Percentiles rank a stretch among this genome's conserved stretches.
phyloP scores from a whole-genome alignment of 2,113 vertebrate species.

The Carassius gibelio region DNA sequence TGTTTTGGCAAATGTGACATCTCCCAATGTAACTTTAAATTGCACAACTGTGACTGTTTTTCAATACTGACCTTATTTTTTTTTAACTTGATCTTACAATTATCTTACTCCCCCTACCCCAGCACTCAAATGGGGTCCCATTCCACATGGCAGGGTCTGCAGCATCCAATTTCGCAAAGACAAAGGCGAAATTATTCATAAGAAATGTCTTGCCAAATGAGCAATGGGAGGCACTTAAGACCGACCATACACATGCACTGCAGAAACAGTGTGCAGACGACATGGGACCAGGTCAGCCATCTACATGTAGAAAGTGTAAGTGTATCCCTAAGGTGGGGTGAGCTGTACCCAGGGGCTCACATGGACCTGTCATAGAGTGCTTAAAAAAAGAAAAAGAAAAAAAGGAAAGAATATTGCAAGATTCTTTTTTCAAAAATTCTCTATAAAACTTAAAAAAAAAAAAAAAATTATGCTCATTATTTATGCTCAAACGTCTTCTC shows the following conservation, averaged over 20 bases:
- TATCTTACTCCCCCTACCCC: constrained; percentile 51
- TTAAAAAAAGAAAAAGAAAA: no score
- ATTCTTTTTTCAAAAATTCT: not conserved
- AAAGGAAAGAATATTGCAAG: no score
- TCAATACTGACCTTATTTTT: no score
- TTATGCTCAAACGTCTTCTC: not conserved
- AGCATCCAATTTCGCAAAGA: constrained; percentile 74
- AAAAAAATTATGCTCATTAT: not conserved
- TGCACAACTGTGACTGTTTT: not conserved
- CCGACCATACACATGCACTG: constrained; percentile 57
- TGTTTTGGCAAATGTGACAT: not conserved
- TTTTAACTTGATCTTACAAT: not conserved
- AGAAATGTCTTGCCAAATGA: constrained; percentile 70
- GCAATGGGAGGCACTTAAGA: constrained; percentile 69
- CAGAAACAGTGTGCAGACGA: constrained; percentile 45
- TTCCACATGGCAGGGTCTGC: constrained; percentile 49
- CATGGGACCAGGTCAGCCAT: constrained; percentile 58
- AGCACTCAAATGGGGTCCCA: constrained; percentile 61
- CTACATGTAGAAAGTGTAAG: constrained; percentile 45
- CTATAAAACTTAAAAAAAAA: not conserved
- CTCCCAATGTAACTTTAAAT: not conserved
- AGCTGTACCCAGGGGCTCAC: not conserved
- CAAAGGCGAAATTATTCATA: constrained; percentile 75
- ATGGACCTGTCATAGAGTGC: not conserved
- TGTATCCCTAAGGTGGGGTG: not conserved